Base-by-base conservation (phyloP, 2,797 vertebrate genomes). In the Gallinago stenura region DNA sequence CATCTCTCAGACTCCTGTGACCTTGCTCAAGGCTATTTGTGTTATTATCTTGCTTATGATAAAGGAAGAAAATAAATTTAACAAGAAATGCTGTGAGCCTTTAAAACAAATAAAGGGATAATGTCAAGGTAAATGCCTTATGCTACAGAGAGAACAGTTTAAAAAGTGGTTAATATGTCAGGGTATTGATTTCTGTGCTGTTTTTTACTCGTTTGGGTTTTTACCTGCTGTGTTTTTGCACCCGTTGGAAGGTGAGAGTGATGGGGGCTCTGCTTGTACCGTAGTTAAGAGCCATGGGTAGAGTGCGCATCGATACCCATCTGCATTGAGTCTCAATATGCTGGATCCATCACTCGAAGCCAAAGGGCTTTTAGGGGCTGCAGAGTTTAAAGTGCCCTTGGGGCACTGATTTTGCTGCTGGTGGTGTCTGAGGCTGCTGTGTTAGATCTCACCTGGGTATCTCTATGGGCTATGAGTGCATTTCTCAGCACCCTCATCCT, bases 251-350 rank as follows among this genome's bases (percentile, higher is more conserved):
- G 25, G 41, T 17, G 58, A 33, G 46, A 46, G 12, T 1, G 56
- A 31, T 31, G 64, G 7, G 30, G 37, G 33, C 54, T 84, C n/a
- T 43, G 81, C 75, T 31, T 7, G 41, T 20, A 0, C 57, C 53
- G 50, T 3, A 15, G 18, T 12, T n/a, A 12, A 37, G 26, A 21
- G 79, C 3, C 21, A 3, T 0, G 7, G 15, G 26, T 11, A 51
- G 69, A 64, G 50, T 16, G 10, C 25, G 7, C 15, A 37, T 50
- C 66, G 24, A 15, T 35, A 46, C 35, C 13, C 6, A 0, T 8
- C 39, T 41, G 5, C 28, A 1, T 4, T 53, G 15, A 60, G 35
- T 0, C 6, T 25, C 5, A 19, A 1, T 0, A 0, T 3, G 37
- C 37, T 58, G 75, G 60, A 15, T 35, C 7, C 26, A 39, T 51